Base-by-base conservation (phyloP, 1,140 invertebrate genomes). In the Leptopilina boulardi region DNA sequence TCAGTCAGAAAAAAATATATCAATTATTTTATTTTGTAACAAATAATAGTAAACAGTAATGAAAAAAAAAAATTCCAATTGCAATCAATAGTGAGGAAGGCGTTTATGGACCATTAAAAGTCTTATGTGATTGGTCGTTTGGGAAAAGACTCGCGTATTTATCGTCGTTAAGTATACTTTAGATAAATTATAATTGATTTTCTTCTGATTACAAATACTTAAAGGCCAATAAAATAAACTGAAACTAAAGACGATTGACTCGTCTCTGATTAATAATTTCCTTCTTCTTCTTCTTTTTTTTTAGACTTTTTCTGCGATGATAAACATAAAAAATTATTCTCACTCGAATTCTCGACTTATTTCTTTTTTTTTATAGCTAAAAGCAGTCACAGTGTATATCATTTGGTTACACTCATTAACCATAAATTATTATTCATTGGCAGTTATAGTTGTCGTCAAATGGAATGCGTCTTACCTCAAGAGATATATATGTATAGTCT, bases 81-180 rank as follows among this genome's bases (percentile, higher is more conserved):
- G 59, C 59, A 66, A 66, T 34, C 59, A 66, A 66, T 66, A 66
- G 30, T 30, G 13, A 26, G 26, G 21, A 66, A 66, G 59, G 59
- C 23, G 59, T 66, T 66, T 66, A 66, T 66, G 26, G 59, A n/a
- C 59, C 59, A n/a, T 66, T 66, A 66, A 66, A 15, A 66, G n/a
- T 18, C 47, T 51, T 51, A n/a, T 51, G 47, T 4, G 47, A 51
- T 51, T 51, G 47, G 47, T 30, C 59, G 23, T 30, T 30, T 66
- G 15, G n/a, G n/a, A n/a, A 23, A 30, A 30, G 23, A 15, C 23
- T 59, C 56, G 56, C 26, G 56, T 51, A 18, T 66, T 23, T 66
- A 23, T 66, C 26, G 59, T 15, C 26, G 59, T 30, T 66, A 66
- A 66, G 59, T 66, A 66, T 21, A 66, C 59, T 66, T 66, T 66